A percentile compares a stretch with the other conserved stretches of the same genome.
These are phyloP conservation scores for Ophion ellenae DNA, from an alignment of 2,888 invertebrate genomes.

Conservation along the genomic window DNA sequence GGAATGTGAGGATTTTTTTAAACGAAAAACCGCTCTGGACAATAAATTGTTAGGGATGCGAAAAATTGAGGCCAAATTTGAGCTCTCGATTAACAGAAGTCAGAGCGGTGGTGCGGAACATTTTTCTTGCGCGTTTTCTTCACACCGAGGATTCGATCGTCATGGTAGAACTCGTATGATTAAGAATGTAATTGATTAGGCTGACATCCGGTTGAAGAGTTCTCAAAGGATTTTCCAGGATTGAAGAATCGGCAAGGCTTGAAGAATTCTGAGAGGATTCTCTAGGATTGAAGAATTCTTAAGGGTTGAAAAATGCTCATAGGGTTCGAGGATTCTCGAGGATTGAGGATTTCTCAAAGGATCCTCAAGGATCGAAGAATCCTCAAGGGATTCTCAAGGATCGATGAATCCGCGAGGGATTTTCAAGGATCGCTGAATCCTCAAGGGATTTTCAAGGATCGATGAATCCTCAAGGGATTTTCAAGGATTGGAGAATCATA, in stretches of 20 bases:
- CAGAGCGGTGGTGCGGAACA: background rate
- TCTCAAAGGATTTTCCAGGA: background rate
- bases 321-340: background rate
- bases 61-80: background rate
- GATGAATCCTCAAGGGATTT: background rate
- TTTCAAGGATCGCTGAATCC: background rate
- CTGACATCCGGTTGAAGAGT: background rate
- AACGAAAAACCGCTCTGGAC: background rate
- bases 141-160: no score
- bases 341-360: background rate
- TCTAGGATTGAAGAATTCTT: background rate
- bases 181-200: no score
- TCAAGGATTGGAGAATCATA: background rate
- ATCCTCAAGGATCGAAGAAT: background rate
- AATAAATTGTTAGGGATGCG: background rate
- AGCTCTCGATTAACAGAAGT: background rate
- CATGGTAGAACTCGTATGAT: no score
- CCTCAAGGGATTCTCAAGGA: background rate
- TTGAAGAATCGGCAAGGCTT: background rate
- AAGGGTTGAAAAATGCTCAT: background rate
- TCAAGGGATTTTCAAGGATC: no score
- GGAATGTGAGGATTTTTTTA: background rate
- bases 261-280: background rate
- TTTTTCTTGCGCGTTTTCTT: background rate
- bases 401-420: background rate